phyloP scores from a whole-genome alignment of 64 coral and sea anemone genomes.

The Montipora efflorescens region DNA sequence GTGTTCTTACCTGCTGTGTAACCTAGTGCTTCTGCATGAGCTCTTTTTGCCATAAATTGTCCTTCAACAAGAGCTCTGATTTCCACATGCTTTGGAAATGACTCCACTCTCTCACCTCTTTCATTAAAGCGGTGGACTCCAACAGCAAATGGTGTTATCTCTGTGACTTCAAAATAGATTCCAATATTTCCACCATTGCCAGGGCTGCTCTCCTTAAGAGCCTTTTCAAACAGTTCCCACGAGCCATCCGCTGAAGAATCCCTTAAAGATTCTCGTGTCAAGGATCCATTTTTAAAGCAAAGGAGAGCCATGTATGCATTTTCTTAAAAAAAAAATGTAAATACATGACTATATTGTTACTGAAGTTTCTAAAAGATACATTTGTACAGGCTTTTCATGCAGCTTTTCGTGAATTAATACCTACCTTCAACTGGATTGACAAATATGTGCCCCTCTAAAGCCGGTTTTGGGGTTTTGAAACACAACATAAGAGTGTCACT shows the following conservation, averaged over 20 bases:
- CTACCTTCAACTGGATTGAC: conserved; percentile 95
- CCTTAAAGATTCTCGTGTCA: conserved; percentile 88
- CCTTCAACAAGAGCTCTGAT: conserved; percentile 93
- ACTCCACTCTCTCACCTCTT: conserved; percentile 67
- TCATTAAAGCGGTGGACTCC: conserved; percentile 86
- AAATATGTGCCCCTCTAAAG: conserved; percentile 96
- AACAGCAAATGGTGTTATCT: conserved; percentile 96
- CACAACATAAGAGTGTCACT: conserved; percentile 96
- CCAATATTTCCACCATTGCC: conserved; percentile 98
- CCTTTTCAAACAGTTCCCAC: conserved; percentile 82
- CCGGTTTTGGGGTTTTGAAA: conserved; percentile 78
- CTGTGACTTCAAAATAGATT: conserved; percentile 91
- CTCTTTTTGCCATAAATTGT: conserved; percentile 97
- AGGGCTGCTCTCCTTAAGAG: conserved; percentile 64
- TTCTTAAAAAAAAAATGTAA: conserved; percentile 54
- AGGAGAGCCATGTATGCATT: conserved; percentile 95
- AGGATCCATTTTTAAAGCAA: conserved; percentile 97
- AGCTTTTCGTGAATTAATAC: background rate
- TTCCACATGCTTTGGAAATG: conserved; percentile 86
- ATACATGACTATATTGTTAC: too few species aligned
- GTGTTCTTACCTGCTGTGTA: conserved; percentile 81
- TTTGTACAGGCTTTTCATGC: background rate
- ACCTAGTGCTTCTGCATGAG: conserved; percentile 88
- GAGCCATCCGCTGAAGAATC: conserved; percentile 77
- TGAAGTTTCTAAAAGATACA: too few species aligned